These are phyloP conservation scores for Daphoenositta chrysoptera DNA, from an alignment of 2,113 vertebrate genomes.

Conservation along the genomic window DNA sequence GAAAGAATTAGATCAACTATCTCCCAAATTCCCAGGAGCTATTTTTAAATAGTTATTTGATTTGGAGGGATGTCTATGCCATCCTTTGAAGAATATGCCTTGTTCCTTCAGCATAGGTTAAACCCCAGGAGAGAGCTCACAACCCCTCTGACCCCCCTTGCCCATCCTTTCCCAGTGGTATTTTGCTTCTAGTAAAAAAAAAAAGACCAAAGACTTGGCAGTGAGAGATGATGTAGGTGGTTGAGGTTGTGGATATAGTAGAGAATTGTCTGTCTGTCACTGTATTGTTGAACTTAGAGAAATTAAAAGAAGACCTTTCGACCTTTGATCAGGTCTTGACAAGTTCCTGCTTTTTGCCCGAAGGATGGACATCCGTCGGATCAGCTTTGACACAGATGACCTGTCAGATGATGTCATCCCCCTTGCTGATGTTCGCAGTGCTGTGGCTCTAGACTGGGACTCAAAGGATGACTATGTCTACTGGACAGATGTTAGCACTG, in stretches of 20 bases:
- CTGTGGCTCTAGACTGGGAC: conserved; percentile 97
- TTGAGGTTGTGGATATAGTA: conserved; percentile 10
- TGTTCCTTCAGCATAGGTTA: not conserved
- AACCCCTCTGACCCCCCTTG: not conserved
- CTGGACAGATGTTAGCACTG: conserved; percentile 97
- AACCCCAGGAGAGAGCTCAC: not conserved
- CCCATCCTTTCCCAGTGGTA: not conserved
- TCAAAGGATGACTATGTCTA: conserved; percentile 90
- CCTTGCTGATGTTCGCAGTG: conserved; percentile 94
- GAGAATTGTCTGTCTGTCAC: conserved; percentile 74
- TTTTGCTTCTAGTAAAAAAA: not conserved
- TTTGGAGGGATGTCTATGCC: not conserved
- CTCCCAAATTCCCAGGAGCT: not conserved
- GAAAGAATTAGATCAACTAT: not conserved
- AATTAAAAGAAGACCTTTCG: conserved; percentile 99
- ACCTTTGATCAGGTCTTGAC: conserved; percentile 99
- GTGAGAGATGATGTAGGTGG: not conserved
- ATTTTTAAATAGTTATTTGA: not conserved
- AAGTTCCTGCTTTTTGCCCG: conserved; percentile 99
- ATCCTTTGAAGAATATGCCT: not conserved
- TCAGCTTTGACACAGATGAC: conserved; percentile 99
- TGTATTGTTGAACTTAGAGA: conserved; percentile 87
- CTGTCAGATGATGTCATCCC: conserved; percentile 96
- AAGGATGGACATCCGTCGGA: conserved; percentile 99
- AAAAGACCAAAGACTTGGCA: not conserved